Conservation (phyloP, 2,888 invertebrate species). For the Pristionchus fissidentatus region DNA sequence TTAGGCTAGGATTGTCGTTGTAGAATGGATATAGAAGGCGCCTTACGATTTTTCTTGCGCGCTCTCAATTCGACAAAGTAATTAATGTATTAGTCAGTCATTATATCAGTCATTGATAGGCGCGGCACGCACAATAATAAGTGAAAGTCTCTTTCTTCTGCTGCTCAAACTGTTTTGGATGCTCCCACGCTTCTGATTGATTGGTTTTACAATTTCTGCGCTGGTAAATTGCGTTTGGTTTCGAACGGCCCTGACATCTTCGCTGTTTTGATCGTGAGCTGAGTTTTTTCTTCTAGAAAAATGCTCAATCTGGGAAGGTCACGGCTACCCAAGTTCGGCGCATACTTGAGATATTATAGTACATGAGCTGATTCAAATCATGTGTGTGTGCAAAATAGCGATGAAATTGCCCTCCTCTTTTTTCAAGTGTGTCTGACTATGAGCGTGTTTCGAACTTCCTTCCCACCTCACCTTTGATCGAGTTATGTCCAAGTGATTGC, state of each 20-base stretch:
- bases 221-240: neutral
- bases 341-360: neutral
- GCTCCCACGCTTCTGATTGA: constrained; percentile 1
- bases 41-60: no score
- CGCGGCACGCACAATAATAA: constrained; percentile 5
- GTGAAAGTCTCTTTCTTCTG: constrained; percentile 20
- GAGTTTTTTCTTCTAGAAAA: no score
- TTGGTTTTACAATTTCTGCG: constrained; percentile 26
- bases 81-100: neutral
- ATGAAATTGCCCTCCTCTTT: no score
- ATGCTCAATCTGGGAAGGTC: neutral
- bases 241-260: neutral
- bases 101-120: neutral
- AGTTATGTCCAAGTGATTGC: no score
- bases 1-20: neutral
- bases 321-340: no score
- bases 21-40: neutral
- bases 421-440: no score
- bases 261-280: neutral
- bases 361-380: constrained; percentile 22
- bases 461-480: no score
- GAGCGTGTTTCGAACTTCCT: no score
- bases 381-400: no score
- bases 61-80: neutral
- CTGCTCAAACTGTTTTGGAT: constrained; percentile 12